Base-by-base conservation (phyloP, 1,140 invertebrate genomes). In the Venturia canescens region DNA sequence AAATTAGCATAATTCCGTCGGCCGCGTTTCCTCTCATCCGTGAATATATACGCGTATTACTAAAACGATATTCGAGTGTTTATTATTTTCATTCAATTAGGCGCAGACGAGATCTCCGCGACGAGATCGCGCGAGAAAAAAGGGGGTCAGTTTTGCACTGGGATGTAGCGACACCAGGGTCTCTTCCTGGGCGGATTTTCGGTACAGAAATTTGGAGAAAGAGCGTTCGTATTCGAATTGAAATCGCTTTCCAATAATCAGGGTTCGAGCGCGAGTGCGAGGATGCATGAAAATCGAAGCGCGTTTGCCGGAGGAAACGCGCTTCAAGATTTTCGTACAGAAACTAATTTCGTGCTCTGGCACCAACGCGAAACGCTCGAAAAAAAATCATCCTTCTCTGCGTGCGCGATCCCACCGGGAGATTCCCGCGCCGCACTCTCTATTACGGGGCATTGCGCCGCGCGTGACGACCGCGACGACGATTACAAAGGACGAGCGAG, bases 41-140 rank as follows among this genome's bases (percentile, higher is more conserved):
- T 31, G 34, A 21, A 71, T 44, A n/a, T 34, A 29, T 44, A 44
- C 15, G 50, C 11, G 7, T 34, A 34, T n/a, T n/a, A n/a, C n/a
- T 3, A 34, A 34, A 34, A 3, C 3, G 3, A 53, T 53, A n/a
- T 15, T n/a, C n/a, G n/a, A 53, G 3, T 18, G n/a, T 53, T 71
- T 71, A 71, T 71, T 71, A 71, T 71, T 71, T 71, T 71, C 31
- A 71, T 71, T 71, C 69, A 71, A 71, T 71, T 71, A 71, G 69
- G 34, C 31, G 34, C 31, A 18, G 16, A 21, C 18, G 69, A 44
- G 69, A 71, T 44, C 34, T 71, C 18, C 69, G 34, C 26, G 31
- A 44, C 69, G 69, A 7, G 27, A 27, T 69, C 66, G 66, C 50
- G 50, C 50, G 50, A 18, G 50, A 53, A 53, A 53, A 53, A 53